Conservation (phyloP, 2,113 vertebrate species). For the Pseudorasbora parva region DNA sequence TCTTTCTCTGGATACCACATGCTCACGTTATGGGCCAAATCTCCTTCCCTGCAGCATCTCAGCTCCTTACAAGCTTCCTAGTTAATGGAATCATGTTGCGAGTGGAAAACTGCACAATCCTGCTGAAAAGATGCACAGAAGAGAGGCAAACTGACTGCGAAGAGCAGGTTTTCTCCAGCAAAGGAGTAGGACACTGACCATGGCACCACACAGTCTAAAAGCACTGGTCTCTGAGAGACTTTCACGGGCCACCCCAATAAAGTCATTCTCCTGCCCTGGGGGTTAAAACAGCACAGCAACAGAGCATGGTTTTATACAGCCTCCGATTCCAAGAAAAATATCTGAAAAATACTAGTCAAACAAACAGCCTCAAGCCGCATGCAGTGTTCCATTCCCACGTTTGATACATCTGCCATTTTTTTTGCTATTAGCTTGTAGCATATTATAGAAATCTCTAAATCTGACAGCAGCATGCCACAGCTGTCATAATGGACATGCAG, state of each 20-base stretch:
- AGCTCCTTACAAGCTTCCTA: conserved; percentile 7
- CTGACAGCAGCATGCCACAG: background rate
- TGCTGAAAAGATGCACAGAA: background rate
- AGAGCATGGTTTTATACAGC: conserved; percentile 51
- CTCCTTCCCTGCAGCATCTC: conserved; percentile 18
- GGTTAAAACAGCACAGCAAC: conserved; percentile 67
- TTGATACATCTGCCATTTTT: conserved; percentile 23
- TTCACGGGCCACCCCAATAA: conserved; percentile 26
- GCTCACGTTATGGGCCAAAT: conserved; percentile 6
- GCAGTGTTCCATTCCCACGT: conserved; percentile 47
- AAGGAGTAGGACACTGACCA: background rate
- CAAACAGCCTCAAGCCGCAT: conserved; percentile 41
- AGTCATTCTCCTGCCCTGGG: conserved; percentile 51
- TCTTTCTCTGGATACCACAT: conserved; percentile 21
- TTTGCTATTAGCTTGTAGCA: background rate
- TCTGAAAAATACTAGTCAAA: conserved; percentile 53
- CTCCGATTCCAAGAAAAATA: conserved; percentile 65
- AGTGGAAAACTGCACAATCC: background rate
- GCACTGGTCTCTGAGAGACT: conserved; percentile 29
- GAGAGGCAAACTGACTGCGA: background rate
- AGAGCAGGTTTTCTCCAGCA: background rate
- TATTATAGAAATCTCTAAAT: background rate
- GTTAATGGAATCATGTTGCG: conserved; percentile 19
- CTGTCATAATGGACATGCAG: background rate
- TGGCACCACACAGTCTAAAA: conserved; percentile 51